Evolutionary conservation across 2,797 vertebrate species (phyloP), one percentile per base, ranked within the genome.

Genomic region (Enteromius viviparus): DNA sequence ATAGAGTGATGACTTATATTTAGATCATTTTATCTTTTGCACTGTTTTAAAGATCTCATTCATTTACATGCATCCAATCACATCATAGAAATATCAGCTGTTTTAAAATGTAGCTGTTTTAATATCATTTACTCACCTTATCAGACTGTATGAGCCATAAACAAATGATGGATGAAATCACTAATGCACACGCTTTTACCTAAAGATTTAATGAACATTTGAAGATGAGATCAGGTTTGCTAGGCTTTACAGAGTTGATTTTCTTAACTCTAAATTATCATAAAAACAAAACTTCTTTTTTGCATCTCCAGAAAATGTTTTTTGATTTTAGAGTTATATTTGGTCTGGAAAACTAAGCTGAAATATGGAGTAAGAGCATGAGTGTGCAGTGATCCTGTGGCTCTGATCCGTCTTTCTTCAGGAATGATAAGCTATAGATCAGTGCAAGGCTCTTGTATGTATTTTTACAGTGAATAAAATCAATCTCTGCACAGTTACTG

Each of bases 381-480:
- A 58, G 55, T 58, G 3, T 55, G 21, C n/a, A 15, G 23, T 29
- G 45, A 76, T n/a, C 21, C 37, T 40, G 4, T 8, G 3, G 45
- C 26, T 72, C 37, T 6, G 37, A 29, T 71, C 14, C 1, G 69
- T 49, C 69, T 51, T 21, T 68, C n/a, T n/a, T 11, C 34, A 40
- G 66, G 64, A 65, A 65, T 34, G 64, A 65, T 37, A 34, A 17
- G 64, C 64, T 32, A 3, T 34, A 37, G 64, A 65, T 65, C 68
- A 62, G 58, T 0, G 12, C 55, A 19, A 69, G 0, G 66, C 66
- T 42, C 66, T 32, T 70, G 34, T 11, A 45, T 70, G 29, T 65
- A 60, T 32, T 74, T 84, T 65, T 87, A 77, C 45, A 62, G 34
- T 85, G 85, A 51, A 83, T 89, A 85, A 91, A 89, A 85, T 87